Evolutionary conservation across 2,888 invertebrate genomes (phyloP), one percentile per base, ranked within the genome.

Genomic region (Thumatha senex): DNA sequence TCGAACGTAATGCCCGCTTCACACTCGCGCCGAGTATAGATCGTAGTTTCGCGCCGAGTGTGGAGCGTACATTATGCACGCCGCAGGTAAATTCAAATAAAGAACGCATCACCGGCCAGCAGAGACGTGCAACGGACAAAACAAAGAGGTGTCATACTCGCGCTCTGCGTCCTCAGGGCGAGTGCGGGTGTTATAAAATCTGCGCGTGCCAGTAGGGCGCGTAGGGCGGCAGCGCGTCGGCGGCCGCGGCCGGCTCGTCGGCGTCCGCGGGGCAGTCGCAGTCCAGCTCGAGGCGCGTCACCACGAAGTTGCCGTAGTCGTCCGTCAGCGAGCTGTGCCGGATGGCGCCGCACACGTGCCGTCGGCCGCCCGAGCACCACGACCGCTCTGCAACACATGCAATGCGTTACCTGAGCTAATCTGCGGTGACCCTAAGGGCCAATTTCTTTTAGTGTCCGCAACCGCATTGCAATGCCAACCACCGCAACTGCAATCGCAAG

Each of bases 301-400:
- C 90, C 55, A 90, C 83, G 77, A 91, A 92, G 86, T 92, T 92
- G 49, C 92, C 92, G 82, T 92, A 92, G 80, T 92, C 92, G 85
- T 92, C 92, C 8, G 92, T 92, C 40, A 91, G 85, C 55, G 90
- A 80, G 63, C 81, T 77, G 84, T 92, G 92, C 0, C 87, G 83
- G 55, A 82, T 76, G 48, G 81, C 79, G 54, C 87, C 80, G 79
- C 87, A 90, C 68, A 79, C 76, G 84, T 88, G 89, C n/a, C 87
- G 84, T 52, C 82, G 74, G 5, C 18, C 36, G 36, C 36, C 36
- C 0, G 14, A 13, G 14, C 36, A 36, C 36, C 36, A 36, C 39
- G 18, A 15, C 15, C 39, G 39, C 11, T 39, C 39, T 39, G 24
- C 15, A 1, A 8, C 3, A 31, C 31, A 8, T 7, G 5, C 30